These are phyloP conservation scores for Trichogramma evanescens DNA, from an alignment of 2,888 invertebrate genomes.

Conservation along the genomic window DNA sequence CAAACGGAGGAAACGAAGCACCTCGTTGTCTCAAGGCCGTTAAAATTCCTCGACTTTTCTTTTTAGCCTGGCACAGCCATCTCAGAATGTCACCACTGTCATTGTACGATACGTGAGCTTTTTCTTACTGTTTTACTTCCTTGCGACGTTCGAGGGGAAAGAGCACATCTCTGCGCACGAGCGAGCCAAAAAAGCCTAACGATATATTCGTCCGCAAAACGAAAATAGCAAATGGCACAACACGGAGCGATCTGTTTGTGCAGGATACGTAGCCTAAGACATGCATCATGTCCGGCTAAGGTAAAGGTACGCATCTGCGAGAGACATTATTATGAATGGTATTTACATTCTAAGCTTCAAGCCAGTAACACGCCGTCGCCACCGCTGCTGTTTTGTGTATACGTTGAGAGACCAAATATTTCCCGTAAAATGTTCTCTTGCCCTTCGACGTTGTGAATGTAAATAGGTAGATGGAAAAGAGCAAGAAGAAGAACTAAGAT, in stretches of 20 bases:
- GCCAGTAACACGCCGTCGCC: too few species aligned
- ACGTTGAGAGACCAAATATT: conserved; percentile 25
- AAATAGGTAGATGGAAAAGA: conserved; percentile 17
- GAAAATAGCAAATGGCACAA: conserved; percentile 10
- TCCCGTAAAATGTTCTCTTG: conserved; percentile 14
- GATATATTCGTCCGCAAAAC: neutral
- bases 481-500: conserved; percentile 12
- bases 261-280: too few species aligned
- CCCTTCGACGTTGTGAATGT: conserved; percentile 16
- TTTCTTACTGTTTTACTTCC: too few species aligned
- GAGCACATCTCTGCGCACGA: neutral
- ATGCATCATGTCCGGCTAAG: neutral
- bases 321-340: conserved; percentile 22
- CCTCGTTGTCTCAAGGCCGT: too few species aligned
- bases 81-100: too few species aligned
- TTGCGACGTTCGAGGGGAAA: too few species aligned
- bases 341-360: conserved; percentile 19
- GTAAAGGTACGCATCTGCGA: conserved; percentile 7
- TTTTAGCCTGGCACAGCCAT: too few species aligned
- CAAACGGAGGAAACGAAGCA: too few species aligned
- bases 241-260: neutral
- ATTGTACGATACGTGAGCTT: too few species aligned
- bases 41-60: too few species aligned
- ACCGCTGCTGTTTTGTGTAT: too few species aligned
- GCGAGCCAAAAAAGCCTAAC: neutral